A percentile compares a stretch with the other conserved stretches of the same genome.
Evolutionary conservation across 2,888 invertebrate genomes (phyloP).

Genomic region (Drosophila nr. fundita): DNA sequence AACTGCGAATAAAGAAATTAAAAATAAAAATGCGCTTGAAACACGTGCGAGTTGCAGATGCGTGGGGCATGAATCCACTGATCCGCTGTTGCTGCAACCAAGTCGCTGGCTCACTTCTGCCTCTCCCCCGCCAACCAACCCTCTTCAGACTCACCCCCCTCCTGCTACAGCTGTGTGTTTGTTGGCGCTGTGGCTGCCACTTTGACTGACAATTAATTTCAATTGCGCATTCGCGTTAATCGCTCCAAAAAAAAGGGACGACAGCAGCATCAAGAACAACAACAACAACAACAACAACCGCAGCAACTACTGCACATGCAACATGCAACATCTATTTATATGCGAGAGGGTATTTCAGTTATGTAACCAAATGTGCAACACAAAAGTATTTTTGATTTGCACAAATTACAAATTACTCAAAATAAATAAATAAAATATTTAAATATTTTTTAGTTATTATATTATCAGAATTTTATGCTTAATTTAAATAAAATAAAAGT

Average conservation of each 20-base stretch:
- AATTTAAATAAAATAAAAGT: neutral
- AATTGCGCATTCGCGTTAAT: conserved; percentile 80
- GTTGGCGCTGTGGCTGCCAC: conserved; percentile 59
- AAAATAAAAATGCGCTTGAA: conserved; percentile 67
- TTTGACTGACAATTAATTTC: conserved; percentile 80
- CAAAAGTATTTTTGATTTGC: neutral
- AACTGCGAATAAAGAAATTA: conserved; percentile 54
- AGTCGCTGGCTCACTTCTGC: neutral
- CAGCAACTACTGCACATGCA: conserved; percentile 25
- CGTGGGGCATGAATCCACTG: conserved; percentile 3
- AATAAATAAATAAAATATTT: neutral
- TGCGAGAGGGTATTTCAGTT: neutral
- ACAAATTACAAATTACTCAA: neutral
- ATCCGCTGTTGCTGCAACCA: conserved; percentile 12
- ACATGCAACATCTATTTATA: conserved; percentile 23
- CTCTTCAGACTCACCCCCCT: neutral
- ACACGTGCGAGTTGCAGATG: conserved; percentile 62
- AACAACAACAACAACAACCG: neutral
- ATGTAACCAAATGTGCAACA: neutral
- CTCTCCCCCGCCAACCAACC: neutral
- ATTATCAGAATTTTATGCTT: neutral
- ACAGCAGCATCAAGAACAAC: conserved; percentile 26
- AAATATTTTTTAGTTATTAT: neutral
- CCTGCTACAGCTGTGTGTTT: neutral
- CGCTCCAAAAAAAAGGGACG: conserved; percentile 61